A percentile compares a stretch with the other conserved stretches of the same genome.
These are phyloP conservation scores for Drosophila eugracilis DNA, from an alignment of 1,140 invertebrate species.

Conservation along the genomic window DNA sequence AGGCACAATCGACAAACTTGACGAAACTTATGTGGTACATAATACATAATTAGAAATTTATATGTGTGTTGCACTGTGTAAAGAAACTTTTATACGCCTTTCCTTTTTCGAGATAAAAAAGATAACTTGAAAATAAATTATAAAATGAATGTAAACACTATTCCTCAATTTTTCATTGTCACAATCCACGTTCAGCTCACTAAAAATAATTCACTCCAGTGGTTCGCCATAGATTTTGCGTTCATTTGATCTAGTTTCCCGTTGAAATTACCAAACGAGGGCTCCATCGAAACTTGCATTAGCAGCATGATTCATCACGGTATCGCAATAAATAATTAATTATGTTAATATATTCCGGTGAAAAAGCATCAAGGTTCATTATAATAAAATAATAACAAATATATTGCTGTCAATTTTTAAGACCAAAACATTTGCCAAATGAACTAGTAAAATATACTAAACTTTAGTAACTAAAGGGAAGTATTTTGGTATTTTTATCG, in stretches of 20 bases:
- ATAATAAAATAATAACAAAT: neutral
- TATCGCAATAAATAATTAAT: neutral
- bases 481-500: neutral
- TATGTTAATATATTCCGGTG: neutral
- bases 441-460: neutral
- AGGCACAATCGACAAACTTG: slow-evolving; percentile 86
- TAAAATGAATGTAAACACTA: slow-evolving; percentile 79
- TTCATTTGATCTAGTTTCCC: slow-evolving; percentile 36
- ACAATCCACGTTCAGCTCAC: slow-evolving; percentile 75
- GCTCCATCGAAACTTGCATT: slow-evolving; percentile 3
- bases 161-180: slow-evolving; percentile 79
- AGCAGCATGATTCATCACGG: slow-evolving; percentile 12
- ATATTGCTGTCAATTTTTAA: neutral
- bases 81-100: slow-evolving; percentile 44
- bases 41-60: slow-evolving; percentile 85
- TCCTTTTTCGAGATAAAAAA: slow-evolving; percentile 62
- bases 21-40: slow-evolving; percentile 87
- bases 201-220: slow-evolving; percentile 64
- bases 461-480: neutral
- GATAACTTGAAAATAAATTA: slow-evolving; percentile 80
- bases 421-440: neutral
- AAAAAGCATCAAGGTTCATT: neutral
- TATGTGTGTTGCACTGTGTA: slow-evolving; percentile 46
- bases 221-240: slow-evolving; percentile 37
- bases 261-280: slow-evolving; percentile 31